These are phyloP conservation scores for Lithophane semibrunnea DNA, from an alignment of 2,888 invertebrate species.

Conservation along the genomic window DNA sequence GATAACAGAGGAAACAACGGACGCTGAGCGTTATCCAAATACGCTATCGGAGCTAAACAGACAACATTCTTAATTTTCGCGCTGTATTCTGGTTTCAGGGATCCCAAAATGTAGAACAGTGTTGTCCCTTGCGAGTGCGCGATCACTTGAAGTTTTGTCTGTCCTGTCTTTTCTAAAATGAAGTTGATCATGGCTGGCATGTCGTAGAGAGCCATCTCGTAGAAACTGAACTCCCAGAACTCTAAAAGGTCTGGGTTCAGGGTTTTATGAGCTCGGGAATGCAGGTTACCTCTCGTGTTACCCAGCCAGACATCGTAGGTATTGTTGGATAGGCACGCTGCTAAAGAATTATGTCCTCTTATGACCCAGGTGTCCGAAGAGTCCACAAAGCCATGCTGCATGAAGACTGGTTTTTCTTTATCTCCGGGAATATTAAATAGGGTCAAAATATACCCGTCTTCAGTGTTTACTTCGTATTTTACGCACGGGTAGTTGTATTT, in stretches of 20 bases:
- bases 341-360: slow-evolving; percentile 17
- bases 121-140: slow-evolving; percentile 32
- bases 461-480: slow-evolving; percentile 11
- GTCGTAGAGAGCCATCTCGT: slow-evolving; percentile 33
- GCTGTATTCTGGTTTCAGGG: slow-evolving; percentile 1
- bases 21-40: slow-evolving; percentile 14
- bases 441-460: slow-evolving; percentile 25
- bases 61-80: slow-evolving; percentile 25
- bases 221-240: slow-evolving; percentile 37
- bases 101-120: slow-evolving; percentile 3
- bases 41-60: slow-evolving; percentile 27
- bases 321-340: slow-evolving; percentile 15
- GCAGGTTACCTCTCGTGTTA: slow-evolving; percentile 24
- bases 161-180: slow-evolving; percentile 44
- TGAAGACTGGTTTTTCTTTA: background rate
- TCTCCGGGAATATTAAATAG: slow-evolving; percentile 8
- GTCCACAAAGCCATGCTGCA: slow-evolving; percentile 21
- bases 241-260: background rate
- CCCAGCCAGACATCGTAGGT: slow-evolving; percentile 25
- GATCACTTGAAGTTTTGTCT: slow-evolving; percentile 29
- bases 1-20: slow-evolving; percentile 20
- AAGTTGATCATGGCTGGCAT: slow-evolving; percentile 40
- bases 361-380: slow-evolving; percentile 11
- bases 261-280: slow-evolving; percentile 22
- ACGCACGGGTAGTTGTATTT: slow-evolving; percentile 19